Evolutionary conservation across 1,140 invertebrate genomes (phyloP).

Genomic region (Drosophila cardini): DNA sequence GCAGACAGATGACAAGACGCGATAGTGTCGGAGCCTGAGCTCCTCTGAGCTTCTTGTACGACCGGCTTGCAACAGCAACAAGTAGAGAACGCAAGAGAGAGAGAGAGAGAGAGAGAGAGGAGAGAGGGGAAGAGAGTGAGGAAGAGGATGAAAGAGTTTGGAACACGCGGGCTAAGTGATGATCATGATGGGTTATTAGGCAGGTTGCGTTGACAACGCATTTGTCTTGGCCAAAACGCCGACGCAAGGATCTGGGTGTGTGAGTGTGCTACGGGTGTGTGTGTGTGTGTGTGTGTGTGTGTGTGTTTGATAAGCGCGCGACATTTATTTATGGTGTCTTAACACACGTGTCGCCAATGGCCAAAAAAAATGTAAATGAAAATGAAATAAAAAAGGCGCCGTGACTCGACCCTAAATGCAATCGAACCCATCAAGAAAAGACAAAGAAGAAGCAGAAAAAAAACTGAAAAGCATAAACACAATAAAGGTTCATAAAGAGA

Average conservation of each 20-base stretch:
- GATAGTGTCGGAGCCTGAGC: slow-evolving; percentile 66
- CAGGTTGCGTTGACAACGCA: slow-evolving; percentile 83
- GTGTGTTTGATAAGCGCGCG: slow-evolving; percentile 69
- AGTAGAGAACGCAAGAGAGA: background rate
- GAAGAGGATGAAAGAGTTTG: background rate
- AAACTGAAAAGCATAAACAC: background rate
- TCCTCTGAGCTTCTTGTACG: slow-evolving; percentile 53
- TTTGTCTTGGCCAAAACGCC: slow-evolving; percentile 76
- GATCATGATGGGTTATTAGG: slow-evolving; percentile 83
- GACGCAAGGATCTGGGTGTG: slow-evolving; percentile 66
- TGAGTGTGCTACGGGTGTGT: slow-evolving; percentile 6
- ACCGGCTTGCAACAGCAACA: slow-evolving; percentile 10
- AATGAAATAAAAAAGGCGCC: slow-evolving; percentile 39
- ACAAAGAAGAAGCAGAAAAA: slow-evolving; percentile 2
- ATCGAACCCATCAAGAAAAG: slow-evolving; percentile 1
- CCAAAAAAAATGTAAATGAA: background rate
- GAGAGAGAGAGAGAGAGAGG: background rate
- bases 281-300: slow-evolving; percentile 21
- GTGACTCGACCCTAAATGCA: background rate
- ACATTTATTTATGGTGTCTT: slow-evolving; percentile 83
- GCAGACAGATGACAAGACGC: slow-evolving; percentile 78
- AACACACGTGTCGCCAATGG: slow-evolving; percentile 69
- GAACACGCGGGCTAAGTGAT: slow-evolving; percentile 66
- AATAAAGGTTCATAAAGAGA: slow-evolving; percentile 30
- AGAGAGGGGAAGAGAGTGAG: background rate